Evolutionary conservation across 2,113 vertebrate species (phyloP).

Genomic region (Micronisus gabar): DNA sequence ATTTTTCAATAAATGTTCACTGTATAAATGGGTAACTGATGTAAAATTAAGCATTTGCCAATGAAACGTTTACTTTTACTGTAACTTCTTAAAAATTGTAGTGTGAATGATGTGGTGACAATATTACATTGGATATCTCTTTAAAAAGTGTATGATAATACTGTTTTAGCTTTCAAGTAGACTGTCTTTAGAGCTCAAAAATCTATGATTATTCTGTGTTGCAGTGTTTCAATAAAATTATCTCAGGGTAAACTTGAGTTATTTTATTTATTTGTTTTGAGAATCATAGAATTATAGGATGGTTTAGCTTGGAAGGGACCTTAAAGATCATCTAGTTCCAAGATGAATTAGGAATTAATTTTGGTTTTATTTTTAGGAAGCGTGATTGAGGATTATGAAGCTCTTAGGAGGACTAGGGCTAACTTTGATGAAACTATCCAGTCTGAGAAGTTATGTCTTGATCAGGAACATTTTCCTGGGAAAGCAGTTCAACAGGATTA

Average conservation of each 20-base stretch:
- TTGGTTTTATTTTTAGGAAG: constrained; percentile 64
- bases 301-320: too few species aligned
- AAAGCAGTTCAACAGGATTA: constrained; percentile 65
- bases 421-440: constrained; percentile 71
- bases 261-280: not conserved
- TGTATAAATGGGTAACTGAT: not conserved
- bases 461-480: constrained; percentile 46
- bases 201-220: not conserved
- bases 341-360: not conserved
- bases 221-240: not conserved
- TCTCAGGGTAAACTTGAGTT: not conserved
- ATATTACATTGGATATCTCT: not conserved
- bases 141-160: not conserved
- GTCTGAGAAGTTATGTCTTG: constrained; percentile 74
- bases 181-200: not conserved
- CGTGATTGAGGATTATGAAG: constrained; percentile 68
- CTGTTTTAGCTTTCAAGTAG: not conserved
- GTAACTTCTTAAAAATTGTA: not conserved
- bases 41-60: not conserved
- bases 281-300: not conserved
- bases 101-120: not conserved
- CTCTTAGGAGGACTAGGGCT: constrained; percentile 67
- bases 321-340: too few species aligned
- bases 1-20: not conserved
- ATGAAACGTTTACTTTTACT: not conserved